Evolutionary conservation across 2,113 vertebrate species (phyloP).

Genomic region (Ctenomys sociabilis): DNA sequence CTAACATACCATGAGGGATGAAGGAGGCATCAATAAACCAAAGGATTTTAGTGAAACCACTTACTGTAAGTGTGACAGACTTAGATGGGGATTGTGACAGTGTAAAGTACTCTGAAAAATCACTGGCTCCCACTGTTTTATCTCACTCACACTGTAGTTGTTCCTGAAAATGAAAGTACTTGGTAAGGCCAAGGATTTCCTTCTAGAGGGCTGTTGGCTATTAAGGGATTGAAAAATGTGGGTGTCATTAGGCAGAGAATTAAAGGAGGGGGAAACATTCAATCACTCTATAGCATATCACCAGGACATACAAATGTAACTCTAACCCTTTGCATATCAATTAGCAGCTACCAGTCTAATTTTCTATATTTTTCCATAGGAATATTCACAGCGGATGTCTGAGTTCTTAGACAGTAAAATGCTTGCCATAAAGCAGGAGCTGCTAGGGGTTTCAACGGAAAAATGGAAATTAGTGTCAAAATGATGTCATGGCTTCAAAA

Average conservation of each 20-base stretch:
- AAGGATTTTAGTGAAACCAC: conserved; percentile 76
- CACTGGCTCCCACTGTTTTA: conserved; percentile 64
- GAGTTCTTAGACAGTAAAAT: conserved; percentile 78
- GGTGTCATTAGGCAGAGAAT: conserved; percentile 68
- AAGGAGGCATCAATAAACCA: conserved; percentile 69
- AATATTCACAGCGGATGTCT: conserved; percentile 66
- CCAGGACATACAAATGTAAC: conserved; percentile 65
- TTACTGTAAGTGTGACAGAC: conserved; percentile 77
- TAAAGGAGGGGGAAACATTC: conserved; percentile 7
- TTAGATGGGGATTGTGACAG: conserved; percentile 61
- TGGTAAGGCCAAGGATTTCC: conserved; percentile 79
- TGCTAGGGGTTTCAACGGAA: conserved; percentile 78
- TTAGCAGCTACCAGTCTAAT: conserved; percentile 69
- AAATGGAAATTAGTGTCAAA: conserved; percentile 85
- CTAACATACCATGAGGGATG: conserved; percentile 69
- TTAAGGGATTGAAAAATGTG: conserved; percentile 78
- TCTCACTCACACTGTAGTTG: conserved; percentile 67
- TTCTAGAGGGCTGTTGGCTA: conserved; percentile 54
- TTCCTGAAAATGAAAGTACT: conserved; percentile 73
- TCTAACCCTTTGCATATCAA: conserved; percentile 67
- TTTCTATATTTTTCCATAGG: conserved; percentile 44
- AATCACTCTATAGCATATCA: conserved; percentile 66
- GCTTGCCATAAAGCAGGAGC: conserved; percentile 76
- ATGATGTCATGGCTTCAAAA: conserved; percentile 83
- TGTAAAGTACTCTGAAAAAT: conserved; percentile 77